Percentiles rank a stretch among this genome's conserved stretches.
Conservation (phyloP, 2,888 invertebrate genomes). For the Drosophila parthenogenetica region DNA sequence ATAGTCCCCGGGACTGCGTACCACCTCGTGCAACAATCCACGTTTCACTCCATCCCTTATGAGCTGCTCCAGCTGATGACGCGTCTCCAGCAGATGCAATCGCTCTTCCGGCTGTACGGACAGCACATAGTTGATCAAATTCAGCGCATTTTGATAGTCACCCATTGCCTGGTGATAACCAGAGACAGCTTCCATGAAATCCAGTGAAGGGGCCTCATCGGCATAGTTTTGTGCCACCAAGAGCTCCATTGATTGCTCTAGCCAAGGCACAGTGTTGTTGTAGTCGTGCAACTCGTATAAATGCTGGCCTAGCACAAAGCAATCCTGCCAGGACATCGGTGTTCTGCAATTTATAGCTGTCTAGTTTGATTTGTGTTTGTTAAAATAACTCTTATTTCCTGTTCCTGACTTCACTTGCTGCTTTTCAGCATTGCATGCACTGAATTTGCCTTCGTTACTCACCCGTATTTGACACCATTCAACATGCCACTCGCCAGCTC, state of each 20-base stretch:
- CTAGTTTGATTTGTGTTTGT: constrained; percentile 41
- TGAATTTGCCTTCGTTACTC: constrained; percentile 50
- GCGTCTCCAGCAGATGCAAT: constrained; percentile 92
- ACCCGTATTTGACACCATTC: constrained; percentile 93
- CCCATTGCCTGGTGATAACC: constrained; percentile 79
- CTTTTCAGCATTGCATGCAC: no score
- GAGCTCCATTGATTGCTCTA: constrained; percentile 94
- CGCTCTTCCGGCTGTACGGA: constrained; percentile 91
- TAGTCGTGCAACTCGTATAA: constrained; percentile 94
- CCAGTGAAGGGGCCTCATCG: constrained; percentile 62
- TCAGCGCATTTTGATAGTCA: constrained; percentile 92
- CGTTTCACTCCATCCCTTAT: constrained; percentile 86
- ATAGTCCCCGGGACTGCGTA: constrained; percentile 53
- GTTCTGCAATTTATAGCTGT: constrained; percentile 84
- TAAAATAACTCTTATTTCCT: no score
- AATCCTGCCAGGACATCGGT: constrained; percentile 93
- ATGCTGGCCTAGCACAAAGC: constrained; percentile 97
- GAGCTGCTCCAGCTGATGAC: constrained; percentile 93
- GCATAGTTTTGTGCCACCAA: constrained; percentile 87
- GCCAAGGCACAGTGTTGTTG: constrained; percentile 97
- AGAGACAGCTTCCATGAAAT: constrained; percentile 79
- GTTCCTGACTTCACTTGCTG: no score
- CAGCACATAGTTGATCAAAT: constrained; percentile 93
- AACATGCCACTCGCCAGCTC: constrained; percentile 94
- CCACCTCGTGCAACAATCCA: constrained; percentile 69